phyloP scores from a whole-genome alignment of 2,113 vertebrate species.

The Halichoerus grypus region DNA sequence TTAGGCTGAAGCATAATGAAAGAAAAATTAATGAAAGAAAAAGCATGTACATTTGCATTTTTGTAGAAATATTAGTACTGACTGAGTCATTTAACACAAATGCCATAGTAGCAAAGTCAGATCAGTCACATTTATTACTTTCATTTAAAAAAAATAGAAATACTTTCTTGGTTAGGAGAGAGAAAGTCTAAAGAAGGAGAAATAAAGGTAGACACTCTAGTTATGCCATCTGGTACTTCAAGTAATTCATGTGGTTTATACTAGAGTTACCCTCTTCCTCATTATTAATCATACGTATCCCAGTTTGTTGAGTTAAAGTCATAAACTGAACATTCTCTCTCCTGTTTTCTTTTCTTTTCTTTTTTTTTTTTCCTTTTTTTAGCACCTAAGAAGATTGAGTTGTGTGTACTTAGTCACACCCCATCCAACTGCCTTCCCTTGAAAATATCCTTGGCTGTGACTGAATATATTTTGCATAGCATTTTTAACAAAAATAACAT shows the following conservation, averaged over 20 bases:
- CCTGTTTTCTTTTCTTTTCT: neutral
- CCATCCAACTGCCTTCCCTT: neutral
- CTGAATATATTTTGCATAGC: conserved; percentile 39
- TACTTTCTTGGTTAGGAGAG: neutral
- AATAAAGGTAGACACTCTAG: neutral
- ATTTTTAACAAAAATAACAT: conserved; percentile 65
- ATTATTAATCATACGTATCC: neutral
- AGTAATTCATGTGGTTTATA: neutral
- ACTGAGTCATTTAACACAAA: conserved; percentile 14
- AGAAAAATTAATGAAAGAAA: conserved; percentile 49
- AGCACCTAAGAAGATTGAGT: conserved; percentile 23
- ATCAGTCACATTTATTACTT: neutral
- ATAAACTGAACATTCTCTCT: neutral
- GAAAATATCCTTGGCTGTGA: conserved; percentile 60
- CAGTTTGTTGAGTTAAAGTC: neutral
- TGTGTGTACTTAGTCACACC: conserved; percentile 39
- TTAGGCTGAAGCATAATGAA: conserved; percentile 5
- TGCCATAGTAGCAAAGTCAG: neutral
- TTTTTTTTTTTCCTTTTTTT: neutral
- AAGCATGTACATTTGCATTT: neutral
- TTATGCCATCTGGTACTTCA: neutral
- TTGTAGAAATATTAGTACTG: neutral
- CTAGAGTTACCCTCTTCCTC: neutral
- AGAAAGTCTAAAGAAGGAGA: neutral
- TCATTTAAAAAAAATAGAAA: neutral